Percentiles rank a stretch among this genome's conserved stretches.
Conservation (phyloP, 1,140 invertebrate species). For the Pseudomyrmex concolor region DNA sequence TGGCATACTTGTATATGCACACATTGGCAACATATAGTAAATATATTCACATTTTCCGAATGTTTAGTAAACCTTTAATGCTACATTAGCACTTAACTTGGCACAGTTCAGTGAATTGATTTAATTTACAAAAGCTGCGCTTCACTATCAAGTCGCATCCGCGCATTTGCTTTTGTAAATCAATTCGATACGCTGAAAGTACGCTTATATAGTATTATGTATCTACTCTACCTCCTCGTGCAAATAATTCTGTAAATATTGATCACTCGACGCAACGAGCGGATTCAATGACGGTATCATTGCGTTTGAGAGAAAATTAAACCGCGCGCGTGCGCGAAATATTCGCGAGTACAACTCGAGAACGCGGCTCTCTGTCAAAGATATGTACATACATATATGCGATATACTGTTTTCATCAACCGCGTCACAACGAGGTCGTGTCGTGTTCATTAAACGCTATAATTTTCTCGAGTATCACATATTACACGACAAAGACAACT, state of each 20-base stretch:
- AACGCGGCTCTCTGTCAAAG: constrained; percentile 17
- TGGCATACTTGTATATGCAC: not conserved
- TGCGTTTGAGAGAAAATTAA: constrained; percentile 46
- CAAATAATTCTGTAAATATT: constrained; percentile 55
- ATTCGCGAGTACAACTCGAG: not conserved
- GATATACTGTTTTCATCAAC: constrained; percentile 18
- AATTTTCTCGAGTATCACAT: constrained; percentile 44
- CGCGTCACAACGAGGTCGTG: constrained; percentile 13
- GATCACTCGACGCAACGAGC: constrained; percentile 35
- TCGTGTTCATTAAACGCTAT: constrained; percentile 38
- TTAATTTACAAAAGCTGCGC: constrained; percentile 30
- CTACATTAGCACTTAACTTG: constrained; percentile 28
- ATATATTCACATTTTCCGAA: constrained; percentile 6
- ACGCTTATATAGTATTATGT: constrained; percentile 40
- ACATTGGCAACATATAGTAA: not conserved
- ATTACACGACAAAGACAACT: constrained; percentile 56
- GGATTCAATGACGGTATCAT: constrained; percentile 41
- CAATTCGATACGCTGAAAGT: constrained; percentile 34
- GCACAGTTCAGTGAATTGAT: constrained; percentile 20
- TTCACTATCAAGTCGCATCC: constrained; percentile 12
- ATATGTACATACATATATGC: not conserved
- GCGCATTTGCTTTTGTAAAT: constrained; percentile 30
- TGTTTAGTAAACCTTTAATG: constrained; percentile 5
- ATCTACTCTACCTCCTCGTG: constrained; percentile 10
- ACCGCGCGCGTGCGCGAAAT: not conserved